Conservation (phyloP, 2,888 invertebrate species). For the Vandiemenella viatica region DNA sequence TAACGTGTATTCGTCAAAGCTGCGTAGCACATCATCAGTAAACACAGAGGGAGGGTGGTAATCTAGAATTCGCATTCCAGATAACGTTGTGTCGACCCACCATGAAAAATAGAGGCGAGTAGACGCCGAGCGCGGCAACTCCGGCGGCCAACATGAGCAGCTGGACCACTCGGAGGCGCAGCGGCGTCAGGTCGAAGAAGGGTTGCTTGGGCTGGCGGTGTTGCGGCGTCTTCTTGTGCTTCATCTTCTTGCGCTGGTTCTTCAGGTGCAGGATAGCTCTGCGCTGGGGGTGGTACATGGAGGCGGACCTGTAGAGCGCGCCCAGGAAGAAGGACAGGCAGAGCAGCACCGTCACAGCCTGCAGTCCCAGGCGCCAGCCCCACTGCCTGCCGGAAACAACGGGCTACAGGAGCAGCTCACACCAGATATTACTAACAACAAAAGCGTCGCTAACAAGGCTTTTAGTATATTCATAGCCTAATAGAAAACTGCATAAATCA, state of each 20-base stretch:
- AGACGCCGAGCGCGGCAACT: constrained; percentile 70
- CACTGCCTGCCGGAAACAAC: constrained; percentile 46
- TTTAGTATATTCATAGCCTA: no score
- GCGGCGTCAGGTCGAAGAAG: constrained; percentile 72
- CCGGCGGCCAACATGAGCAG: constrained; percentile 68
- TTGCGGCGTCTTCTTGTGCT: constrained; percentile 47
- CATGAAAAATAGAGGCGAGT: constrained; percentile 81
- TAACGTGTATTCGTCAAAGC: no score
- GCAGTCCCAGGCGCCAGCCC: constrained; percentile 76
- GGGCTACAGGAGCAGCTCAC: no score
- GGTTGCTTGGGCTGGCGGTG: constrained; percentile 42
- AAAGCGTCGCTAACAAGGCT: no score
- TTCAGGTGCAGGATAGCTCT: constrained; percentile 79
- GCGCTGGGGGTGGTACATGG: constrained; percentile 79
- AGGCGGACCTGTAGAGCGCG: constrained; percentile 75
- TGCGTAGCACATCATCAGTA: no score
- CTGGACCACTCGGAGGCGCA: constrained; percentile 68
- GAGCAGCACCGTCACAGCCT: constrained; percentile 69
- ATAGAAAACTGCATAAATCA: no score
- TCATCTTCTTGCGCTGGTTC: constrained; percentile 72
- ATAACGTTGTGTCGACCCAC: constrained; percentile 51
- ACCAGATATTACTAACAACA: no score
- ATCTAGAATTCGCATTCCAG: no score
- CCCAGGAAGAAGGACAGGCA: constrained; percentile 74
- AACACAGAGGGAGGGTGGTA: not conserved